A percentile compares a stretch with the other conserved stretches of the same genome.
These are phyloP conservation scores for Macaca mulatta DNA, from an alignment of 2,113 vertebrate species.

Conservation along the genomic window DNA sequence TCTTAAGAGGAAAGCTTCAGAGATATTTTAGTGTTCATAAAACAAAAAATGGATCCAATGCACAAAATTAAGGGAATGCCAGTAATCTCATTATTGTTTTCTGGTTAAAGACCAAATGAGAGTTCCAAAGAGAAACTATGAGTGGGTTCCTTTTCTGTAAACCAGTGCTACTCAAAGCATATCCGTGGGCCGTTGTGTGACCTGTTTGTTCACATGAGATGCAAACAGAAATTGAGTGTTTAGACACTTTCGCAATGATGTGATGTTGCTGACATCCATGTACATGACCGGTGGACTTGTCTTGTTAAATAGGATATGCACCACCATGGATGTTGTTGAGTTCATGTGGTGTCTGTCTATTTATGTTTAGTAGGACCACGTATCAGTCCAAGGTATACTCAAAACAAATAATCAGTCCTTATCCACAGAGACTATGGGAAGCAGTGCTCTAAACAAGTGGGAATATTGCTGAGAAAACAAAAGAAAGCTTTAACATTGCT, in stretches of 20 bases:
- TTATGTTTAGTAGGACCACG: not conserved
- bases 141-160: not conserved
- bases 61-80: constrained; percentile 17
- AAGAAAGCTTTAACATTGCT: not conserved
- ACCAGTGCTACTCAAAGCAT: not conserved
- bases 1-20: not conserved
- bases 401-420: not conserved
- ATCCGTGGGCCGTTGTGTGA: not conserved
- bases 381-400: not conserved
- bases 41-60: not conserved
- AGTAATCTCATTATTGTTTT: not conserved
- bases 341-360: not conserved
- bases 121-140: not conserved
- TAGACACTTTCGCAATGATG: not conserved
- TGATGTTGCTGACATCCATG: not conserved
- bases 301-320: not conserved
- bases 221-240: not conserved
- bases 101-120: constrained; percentile 19
- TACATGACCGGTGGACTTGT: not conserved
- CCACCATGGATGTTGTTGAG: not conserved
- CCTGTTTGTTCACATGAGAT: not conserved
- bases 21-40: constrained; percentile 31
- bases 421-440: not conserved
- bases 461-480: not conserved
- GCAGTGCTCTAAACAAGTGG: not conserved